A percentile compares a stretch with the other conserved stretches of the same genome.
Conservation (phyloP, 2,888 invertebrate genomes). For the Eupithecia subfuscata region DNA sequence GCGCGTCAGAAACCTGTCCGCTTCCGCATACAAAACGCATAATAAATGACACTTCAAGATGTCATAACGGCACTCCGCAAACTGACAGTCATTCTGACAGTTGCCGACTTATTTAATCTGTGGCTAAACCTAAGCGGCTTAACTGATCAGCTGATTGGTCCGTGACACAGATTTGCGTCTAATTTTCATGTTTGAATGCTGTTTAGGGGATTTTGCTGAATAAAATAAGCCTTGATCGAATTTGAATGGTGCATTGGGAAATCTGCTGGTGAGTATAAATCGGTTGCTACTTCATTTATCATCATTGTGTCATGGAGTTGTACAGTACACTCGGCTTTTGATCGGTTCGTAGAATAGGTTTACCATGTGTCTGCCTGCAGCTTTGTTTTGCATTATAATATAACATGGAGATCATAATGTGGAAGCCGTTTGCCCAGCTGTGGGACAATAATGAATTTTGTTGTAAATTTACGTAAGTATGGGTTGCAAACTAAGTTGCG, state of each 20-base stretch:
- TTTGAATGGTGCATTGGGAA: slow-evolving; percentile 9
- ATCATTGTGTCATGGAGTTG: slow-evolving; percentile 3
- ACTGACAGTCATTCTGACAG: slow-evolving; percentile 22
- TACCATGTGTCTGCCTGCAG: neutral
- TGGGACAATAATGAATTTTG: neutral
- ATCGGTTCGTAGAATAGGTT: neutral
- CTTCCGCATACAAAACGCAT: slow-evolving; percentile 24
- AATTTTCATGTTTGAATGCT: slow-evolving; percentile 35
- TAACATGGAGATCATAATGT: neutral
- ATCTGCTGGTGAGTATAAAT: slow-evolving; percentile 6
- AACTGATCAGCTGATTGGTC: slow-evolving; percentile 43
- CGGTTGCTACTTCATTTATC: slow-evolving; percentile 7
- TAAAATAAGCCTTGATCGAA: slow-evolving; percentile 13
- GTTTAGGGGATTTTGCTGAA: slow-evolving; percentile 22
- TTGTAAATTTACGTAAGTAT: too few relatives aligned
- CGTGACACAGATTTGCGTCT: slow-evolving; percentile 37
- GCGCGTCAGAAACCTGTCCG: slow-evolving; percentile 17
- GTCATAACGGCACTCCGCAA: slow-evolving; percentile 34
- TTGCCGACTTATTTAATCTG: slow-evolving; percentile 18
- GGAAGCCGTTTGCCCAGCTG: neutral
- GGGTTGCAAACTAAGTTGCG: too few relatives aligned
- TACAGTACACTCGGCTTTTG: neutral
- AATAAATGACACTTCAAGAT: slow-evolving; percentile 32
- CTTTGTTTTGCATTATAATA: neutral
- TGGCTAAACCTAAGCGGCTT: slow-evolving; percentile 37